A percentile compares a stretch with the other conserved stretches of the same genome.
phyloP scores from a whole-genome alignment of 2,797 vertebrate genomes.

The Phylloscopus collybita region DNA sequence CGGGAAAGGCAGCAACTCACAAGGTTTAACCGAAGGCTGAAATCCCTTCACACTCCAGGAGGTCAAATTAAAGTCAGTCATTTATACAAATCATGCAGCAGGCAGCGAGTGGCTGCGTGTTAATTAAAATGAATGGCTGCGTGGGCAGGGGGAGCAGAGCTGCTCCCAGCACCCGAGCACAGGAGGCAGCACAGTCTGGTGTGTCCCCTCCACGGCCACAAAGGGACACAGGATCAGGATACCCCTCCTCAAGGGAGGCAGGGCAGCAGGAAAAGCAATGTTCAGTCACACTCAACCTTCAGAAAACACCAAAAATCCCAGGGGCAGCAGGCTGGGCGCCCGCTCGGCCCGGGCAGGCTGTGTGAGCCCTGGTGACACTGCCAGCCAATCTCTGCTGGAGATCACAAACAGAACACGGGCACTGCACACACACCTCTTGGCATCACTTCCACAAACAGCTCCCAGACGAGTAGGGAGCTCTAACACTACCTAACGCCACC shows the following conservation, averaged over 20 bases:
- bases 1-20: not conserved
- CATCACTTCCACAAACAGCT: not conserved
- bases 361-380: not conserved
- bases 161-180: not conserved
- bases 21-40: conserved; percentile 6
- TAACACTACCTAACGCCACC: too few relatives aligned
- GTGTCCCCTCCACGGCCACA: not conserved
- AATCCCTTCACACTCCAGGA: conserved; percentile 45
- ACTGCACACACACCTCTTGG: not conserved
- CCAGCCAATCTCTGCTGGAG: not conserved
- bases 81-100: conserved; percentile 48
- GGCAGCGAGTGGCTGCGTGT: conserved; percentile 24
- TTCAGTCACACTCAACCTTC: not conserved
- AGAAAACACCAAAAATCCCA: not conserved
- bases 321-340: not conserved
- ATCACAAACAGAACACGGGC: fast-evolving
- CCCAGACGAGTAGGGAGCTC: not conserved
- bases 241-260: not conserved
- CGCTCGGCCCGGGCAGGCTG: fast-evolving
- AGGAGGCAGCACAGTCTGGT: not conserved
- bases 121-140: conserved; percentile 58
- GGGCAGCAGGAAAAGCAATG: not conserved
- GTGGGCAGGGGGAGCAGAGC: conserved; percentile 38
- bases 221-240: not conserved
- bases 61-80: conserved; percentile 66